Evolutionary conservation across 2,113 vertebrate genomes (phyloP).

Genomic region (Ariopsis seemanni): DNA sequence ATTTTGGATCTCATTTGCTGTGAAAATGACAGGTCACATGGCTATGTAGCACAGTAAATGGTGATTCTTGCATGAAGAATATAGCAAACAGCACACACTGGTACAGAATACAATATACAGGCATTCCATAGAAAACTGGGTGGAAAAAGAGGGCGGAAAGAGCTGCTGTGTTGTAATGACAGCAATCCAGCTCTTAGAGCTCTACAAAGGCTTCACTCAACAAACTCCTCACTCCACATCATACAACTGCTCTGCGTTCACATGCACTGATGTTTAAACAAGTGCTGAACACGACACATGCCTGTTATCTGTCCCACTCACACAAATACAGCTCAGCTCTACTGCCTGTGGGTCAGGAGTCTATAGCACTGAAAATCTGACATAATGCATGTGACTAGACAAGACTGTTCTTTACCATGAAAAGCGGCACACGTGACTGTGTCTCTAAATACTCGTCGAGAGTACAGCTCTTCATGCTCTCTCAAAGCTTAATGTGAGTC

Average conservation of each 20-base stretch:
- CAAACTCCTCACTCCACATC: constrained; percentile 54
- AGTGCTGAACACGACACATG: constrained; percentile 51
- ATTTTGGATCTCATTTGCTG: not conserved
- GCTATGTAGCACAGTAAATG: not conserved
- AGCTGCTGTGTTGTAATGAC: constrained; percentile 47
- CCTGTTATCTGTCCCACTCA: not conserved
- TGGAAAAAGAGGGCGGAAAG: constrained; percentile 35
- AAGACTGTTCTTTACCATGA: not conserved
- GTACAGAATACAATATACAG: not conserved
- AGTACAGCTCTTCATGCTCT: not conserved
- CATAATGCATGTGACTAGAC: not conserved
- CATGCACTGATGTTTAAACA: constrained; percentile 63
- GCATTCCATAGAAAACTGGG: not conserved
- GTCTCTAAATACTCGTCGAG: not conserved
- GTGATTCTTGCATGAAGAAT: not conserved
- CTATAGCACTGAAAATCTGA: not conserved
- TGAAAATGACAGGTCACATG: not conserved
- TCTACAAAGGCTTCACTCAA: constrained; percentile 55
- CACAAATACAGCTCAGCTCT: not conserved
- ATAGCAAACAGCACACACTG: not conserved
- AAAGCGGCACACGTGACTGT: not conserved
- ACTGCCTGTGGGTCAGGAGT: not conserved
- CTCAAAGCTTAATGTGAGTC: constrained; percentile 5
- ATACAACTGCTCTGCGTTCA: constrained; percentile 59
- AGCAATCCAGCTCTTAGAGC: constrained; percentile 52